These are phyloP conservation scores for Gulo gulo DNA, from an alignment of 2,113 vertebrate genomes.

Conservation along the genomic window DNA sequence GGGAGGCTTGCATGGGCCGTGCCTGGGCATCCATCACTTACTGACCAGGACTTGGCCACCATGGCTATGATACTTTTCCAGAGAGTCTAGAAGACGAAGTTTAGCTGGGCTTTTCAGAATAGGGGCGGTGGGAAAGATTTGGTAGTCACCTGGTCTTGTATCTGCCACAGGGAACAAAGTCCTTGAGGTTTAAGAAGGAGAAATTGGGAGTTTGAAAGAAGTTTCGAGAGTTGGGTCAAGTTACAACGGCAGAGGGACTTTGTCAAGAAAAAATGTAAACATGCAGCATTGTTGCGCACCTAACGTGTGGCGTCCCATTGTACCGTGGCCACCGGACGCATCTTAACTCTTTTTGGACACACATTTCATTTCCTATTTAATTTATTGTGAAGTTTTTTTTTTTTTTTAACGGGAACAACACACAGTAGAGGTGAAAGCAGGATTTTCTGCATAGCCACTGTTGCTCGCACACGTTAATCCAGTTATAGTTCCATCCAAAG, in stretches of 20 bases:
- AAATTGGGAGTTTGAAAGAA: not conserved
- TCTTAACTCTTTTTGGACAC: not conserved
- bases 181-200: not conserved
- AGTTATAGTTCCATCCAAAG: not conserved
- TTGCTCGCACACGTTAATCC: not conserved
- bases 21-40: not conserved
- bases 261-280: not conserved
- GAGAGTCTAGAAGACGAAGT: not conserved
- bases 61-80: not conserved
- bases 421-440: not conserved
- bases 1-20: not conserved
- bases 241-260: not conserved
- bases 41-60: not conserved
- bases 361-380: not conserved
- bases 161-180: not conserved
- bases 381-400: not conserved
- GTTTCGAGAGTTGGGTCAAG: not conserved
- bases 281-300: accelerated
- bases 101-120: not conserved
- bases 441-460: not conserved
- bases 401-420: not conserved
- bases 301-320: too few species aligned
- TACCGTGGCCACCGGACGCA: too few species aligned
- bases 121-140: not conserved
- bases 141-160: not conserved